Base-by-base conservation (phyloP, 2,113 vertebrate species). In the Vidua chalybeata region DNA sequence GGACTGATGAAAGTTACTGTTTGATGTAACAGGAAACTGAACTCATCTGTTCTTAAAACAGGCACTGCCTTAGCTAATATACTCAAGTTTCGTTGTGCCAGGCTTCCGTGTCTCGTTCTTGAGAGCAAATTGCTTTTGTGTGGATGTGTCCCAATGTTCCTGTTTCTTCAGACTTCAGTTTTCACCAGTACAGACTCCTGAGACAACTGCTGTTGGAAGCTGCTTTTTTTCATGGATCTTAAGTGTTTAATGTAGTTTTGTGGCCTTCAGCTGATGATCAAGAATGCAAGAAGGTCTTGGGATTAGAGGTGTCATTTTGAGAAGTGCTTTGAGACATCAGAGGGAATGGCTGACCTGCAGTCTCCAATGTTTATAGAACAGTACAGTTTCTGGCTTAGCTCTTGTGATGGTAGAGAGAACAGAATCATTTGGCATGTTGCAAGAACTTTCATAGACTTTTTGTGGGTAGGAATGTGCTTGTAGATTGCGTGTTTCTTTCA, bases 11-110 rank as follows among this genome's bases (percentile, higher is more conserved):
- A 95, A 94, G 87, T 89, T 90, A 41, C 63, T 66, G 91, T 91
- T 95, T 97, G 91, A 94, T 95, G 95, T 93, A 97, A 95, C 68
- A 95, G 94, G 95, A 95, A 97, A 86, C 93, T 84, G 75, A 94
- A 97, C 84, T 95, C 68, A 91, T 95, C 82, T 89, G 30, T 90
- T 95, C 94, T 94, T 56, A 85, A 87, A 94, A 83, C 84, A 67
- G 63, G 43, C 77, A 13, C 51, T 89, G 87, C 72, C 68, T 80
- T 80, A 67, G 82, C 79, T n/a, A 22, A 45, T 41, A 11, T 46
- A 35, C 80, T 89, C 64, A 78, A 58, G 52, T 94, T 96, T 92
- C 33, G 3, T 76, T 2, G 3, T 84, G 73, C 61, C 51, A 75
- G 62, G 49, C 54, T 91, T 26, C 30, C 0, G 0, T 51, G 73